Evolutionary conservation across 2,888 invertebrate species (phyloP), one percentile per base, ranked within the genome.

Genomic region (Dorcus parallelipipedus): DNA sequence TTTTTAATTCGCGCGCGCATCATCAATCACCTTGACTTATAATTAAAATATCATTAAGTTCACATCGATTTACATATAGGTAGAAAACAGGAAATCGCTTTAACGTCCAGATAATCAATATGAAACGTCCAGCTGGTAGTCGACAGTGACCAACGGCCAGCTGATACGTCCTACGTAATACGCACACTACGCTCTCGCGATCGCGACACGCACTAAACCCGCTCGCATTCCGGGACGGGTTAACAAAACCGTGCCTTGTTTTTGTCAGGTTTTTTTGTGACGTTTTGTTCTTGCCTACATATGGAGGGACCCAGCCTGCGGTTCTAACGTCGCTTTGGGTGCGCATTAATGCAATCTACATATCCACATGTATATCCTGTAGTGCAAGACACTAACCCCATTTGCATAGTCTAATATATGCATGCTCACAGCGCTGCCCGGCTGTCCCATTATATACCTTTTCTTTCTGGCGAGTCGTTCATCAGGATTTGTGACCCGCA

Each of bases 381-480:
- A 63, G 71, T 62, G 71, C 71, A 71, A 72, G 70, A 72, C 73
- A 73, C 55, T 67, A 64, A 59, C 40, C 62, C 61, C 67, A 71
- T 73, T 74, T 73, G 71, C 73, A 74, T 74, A 70, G 60, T 69
- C 71, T 73, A 74, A 74, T 74, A 70, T 73, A 74, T 74, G 73
- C 73, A 63, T 59, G 66, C 69, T 70, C 73, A 74, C 72, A 72
- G 42, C 66, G 64, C 65, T 64, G 63, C 67, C 66, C 66, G 68
- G 62, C 66, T 67, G 67, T 60, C 56, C 59, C 58, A 64, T 64
- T 64, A 62, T 63, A 63, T 66, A 66, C 67, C 67, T 64, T 67
- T 65, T 62, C 59, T 64, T 61, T 62, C 51, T 59, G 55, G 51
- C 55, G 62, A 56, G 63, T 67, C 68, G 70, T 69, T 68, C 68